These are phyloP conservation scores for Melanaphis sacchari DNA, from an alignment of 1,140 invertebrate species.

Conservation along the genomic window DNA sequence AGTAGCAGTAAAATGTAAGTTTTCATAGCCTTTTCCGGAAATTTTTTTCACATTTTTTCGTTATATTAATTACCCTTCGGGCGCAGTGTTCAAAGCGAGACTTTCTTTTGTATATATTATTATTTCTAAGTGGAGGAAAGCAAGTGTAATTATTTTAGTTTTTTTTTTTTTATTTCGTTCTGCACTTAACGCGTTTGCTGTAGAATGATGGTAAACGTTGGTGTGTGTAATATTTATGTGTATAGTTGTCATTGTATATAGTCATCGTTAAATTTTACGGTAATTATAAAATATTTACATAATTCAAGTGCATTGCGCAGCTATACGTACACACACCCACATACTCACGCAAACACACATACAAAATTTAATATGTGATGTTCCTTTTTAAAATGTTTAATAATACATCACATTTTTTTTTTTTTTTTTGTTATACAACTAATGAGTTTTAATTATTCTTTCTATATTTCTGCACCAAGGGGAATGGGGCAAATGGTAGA, in stretches of 20 bases:
- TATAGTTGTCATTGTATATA: conserved; percentile 18
- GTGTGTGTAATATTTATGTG: neutral
- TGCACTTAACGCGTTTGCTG: neutral
- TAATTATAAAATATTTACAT: conserved; percentile 52
- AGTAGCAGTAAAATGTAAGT: neutral
- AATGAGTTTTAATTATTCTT: conserved; percentile 41
- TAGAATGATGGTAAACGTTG: neutral
- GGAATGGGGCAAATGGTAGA: neutral
- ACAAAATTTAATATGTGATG: conserved; percentile 21
- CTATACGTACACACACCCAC: neutral
- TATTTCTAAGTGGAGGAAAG: conserved; percentile 7
- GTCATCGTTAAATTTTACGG: conserved; percentile 22
- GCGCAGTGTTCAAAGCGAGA: neutral
- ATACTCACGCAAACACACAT: neutral
- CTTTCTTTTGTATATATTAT: conserved; percentile 14
- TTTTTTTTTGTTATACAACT: conserved; percentile 5
- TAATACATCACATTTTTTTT: conserved; percentile 47
- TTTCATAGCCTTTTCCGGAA: neutral
- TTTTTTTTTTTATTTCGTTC: neutral
- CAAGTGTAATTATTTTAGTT: conserved; percentile 11
- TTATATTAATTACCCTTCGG: conserved; percentile 17
- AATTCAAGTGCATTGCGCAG: neutral
- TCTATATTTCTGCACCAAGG: neutral
- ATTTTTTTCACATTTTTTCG: neutral
- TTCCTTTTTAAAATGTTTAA: conserved; percentile 48